A percentile compares a stretch with the other conserved stretches of the same genome.
Evolutionary conservation across 92 coral and sea anemone species (phyloP).

Genomic region (Umimayanthus chanpuru): DNA sequence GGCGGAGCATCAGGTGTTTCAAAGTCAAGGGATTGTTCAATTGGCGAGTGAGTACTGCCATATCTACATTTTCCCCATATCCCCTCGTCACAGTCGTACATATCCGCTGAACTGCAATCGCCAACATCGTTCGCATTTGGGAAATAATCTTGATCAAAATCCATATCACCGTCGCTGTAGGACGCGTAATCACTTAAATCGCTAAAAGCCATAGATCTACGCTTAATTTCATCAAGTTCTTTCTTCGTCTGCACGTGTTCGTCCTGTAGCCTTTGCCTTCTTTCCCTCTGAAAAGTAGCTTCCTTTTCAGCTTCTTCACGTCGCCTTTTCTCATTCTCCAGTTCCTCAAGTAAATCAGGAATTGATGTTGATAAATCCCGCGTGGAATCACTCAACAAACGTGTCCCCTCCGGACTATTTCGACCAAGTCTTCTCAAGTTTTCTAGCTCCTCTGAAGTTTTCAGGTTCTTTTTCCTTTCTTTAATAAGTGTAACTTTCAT

Average conservation of each 20-base stretch:
- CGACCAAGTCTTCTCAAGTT: conserved; percentile 22
- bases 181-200: conserved; percentile 38
- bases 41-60: conserved; percentile 21
- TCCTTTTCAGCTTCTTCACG: conserved; percentile 45
- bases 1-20: neutral
- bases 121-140: conserved; percentile 8
- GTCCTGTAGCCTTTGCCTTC: conserved; percentile 17
- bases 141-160: conserved; percentile 18
- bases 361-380: conserved; percentile 28
- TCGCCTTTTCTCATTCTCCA: conserved; percentile 30
- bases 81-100: conserved; percentile 39
- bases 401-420: conserved; percentile 23
- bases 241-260: conserved; percentile 39
- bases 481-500: conserved; percentile 36
- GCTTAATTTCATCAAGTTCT: conserved; percentile 31
- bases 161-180: conserved; percentile 35
- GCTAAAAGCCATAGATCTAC: conserved; percentile 26
- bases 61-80: conserved; percentile 36
- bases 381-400: neutral
- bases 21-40: neutral
- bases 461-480: conserved; percentile 28
- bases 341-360: conserved; percentile 31
- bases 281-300: conserved; percentile 1
- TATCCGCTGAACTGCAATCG: conserved; percentile 5
- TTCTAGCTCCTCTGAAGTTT: conserved; percentile 21